phyloP scores from a whole-genome alignment of 2,888 invertebrate species.

The Zelleria hepariella region DNA sequence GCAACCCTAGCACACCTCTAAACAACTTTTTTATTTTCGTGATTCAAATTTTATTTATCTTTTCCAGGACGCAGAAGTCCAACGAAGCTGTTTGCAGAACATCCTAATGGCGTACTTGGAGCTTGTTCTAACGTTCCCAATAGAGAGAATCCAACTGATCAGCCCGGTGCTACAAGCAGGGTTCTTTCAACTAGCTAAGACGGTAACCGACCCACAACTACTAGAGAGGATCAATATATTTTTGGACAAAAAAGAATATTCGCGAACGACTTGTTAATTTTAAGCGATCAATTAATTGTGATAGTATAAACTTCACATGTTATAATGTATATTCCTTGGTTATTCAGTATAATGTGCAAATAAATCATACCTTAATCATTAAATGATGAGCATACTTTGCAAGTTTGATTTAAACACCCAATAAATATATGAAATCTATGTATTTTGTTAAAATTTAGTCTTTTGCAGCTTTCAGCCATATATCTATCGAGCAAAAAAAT shows the following conservation, averaged over 20 bases:
- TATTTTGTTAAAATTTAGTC: background rate
- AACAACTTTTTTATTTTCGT: too few relatives aligned
- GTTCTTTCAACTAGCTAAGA: constrained; percentile 56
- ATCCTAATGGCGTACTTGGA: constrained; percentile 89
- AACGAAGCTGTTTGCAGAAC: constrained; percentile 86
- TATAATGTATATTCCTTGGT: constrained; percentile 45
- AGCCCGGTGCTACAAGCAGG: constrained; percentile 57
- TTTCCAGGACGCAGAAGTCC: constrained; percentile 86
- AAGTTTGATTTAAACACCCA: constrained; percentile 20
- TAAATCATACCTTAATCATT: background rate
- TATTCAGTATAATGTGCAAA: constrained; percentile 53
- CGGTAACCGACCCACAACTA: constrained; percentile 59
- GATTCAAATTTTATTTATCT: background rate
- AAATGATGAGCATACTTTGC: background rate
- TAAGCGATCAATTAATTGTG: constrained; percentile 31
- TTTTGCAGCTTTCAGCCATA: background rate
- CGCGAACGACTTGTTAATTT: constrained; percentile 47
- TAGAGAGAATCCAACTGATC: constrained; percentile 70
- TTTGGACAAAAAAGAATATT: constrained; percentile 60
- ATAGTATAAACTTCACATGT: constrained; percentile 18
- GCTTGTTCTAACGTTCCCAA: constrained; percentile 76
- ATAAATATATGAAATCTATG: background rate
- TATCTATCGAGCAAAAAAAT: background rate
- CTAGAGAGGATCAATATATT: constrained; percentile 67
- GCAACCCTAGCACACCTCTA: too few relatives aligned